Evolutionary conservation across 2,113 vertebrate genomes (phyloP).

Genomic region (Pipa parva): DNA sequence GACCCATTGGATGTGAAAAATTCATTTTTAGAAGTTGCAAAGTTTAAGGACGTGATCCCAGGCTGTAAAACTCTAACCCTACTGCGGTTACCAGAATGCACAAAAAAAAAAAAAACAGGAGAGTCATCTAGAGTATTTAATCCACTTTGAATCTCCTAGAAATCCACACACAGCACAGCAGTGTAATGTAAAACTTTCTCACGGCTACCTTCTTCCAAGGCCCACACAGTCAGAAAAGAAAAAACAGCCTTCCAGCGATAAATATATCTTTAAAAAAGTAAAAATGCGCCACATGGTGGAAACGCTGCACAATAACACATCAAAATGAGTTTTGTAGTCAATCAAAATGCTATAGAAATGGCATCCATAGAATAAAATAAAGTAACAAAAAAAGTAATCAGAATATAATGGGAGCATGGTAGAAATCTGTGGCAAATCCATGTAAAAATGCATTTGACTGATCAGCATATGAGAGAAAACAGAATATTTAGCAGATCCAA

Average conservation of each 20-base stretch:
- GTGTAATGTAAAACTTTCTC: slow-evolving; percentile 28
- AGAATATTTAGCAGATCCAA: too few relatives aligned
- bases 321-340: neutral
- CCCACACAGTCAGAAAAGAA: slow-evolving; percentile 2
- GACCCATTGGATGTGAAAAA: neutral
- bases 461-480: too few relatives aligned
- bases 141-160: too few relatives aligned
- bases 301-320: neutral
- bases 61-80: neutral
- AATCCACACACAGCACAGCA: neutral
- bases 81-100: neutral
- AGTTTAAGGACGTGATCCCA: neutral
- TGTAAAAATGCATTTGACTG: too few relatives aligned
- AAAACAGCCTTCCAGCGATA: slow-evolving; percentile 9
- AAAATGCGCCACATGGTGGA: slow-evolving; percentile 36
- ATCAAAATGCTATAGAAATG: neutral
- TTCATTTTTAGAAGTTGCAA: neutral
- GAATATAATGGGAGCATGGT: neutral
- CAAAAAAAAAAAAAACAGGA: neutral
- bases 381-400: too few relatives aligned
- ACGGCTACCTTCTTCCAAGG: slow-evolving; percentile 8
- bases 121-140: neutral
- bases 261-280: slow-evolving; percentile 15
- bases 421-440: too few relatives aligned
- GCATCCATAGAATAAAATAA: neutral